Evolutionary conservation across 2,888 invertebrate genomes (phyloP), one percentile per base, ranked within the genome.

Genomic region (Acanthosepion pharaonis): DNA sequence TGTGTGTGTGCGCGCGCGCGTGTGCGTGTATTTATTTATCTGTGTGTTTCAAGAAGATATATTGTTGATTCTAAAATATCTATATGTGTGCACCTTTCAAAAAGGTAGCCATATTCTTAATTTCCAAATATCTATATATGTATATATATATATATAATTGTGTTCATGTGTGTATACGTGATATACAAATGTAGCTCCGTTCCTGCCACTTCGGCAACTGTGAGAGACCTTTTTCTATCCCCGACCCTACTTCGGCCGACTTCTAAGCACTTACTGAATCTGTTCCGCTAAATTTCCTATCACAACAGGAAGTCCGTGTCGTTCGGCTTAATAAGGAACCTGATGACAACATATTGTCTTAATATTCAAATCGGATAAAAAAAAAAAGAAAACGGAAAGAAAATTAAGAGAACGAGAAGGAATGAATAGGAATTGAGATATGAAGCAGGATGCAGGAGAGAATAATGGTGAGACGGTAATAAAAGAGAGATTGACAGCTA

Each of bases 281-380:
- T 78, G 78, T 78, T 78, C 78, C 78, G 78, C 78, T 78, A 78
- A 78, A 78, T 78, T 78, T 78, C 78, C 78, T 78, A 15, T 78
- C 78, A 78, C 78, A 78, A 78, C 78, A 78, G 78, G 78, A 78
- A 33, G 78, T 78, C 78, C 78, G 78, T 78, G 33, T 78, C 78
- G 78, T 78, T 78, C 78, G 15, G n/a, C 78, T 78, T 78, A 78
- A 78, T 78, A 78, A 78, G 78, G 78, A 78, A 78, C 78, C 78
- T 78, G 78, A 78, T 78, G 78, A n/a, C n/a, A n/a, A 78, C 78
- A 78, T 78, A 78, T 78, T 78, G 78, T 78, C 78, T 78, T 78
- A 78, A 78, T 78, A 78, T 78, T 78, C 78, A 78, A 78, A 6
- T 78, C 78, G 78, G 78, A 78, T 78, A n/a, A 78, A 78, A n/a